Base-by-base conservation (phyloP, 2,113 vertebrate species). In the Rousettus leschenaultii region DNA sequence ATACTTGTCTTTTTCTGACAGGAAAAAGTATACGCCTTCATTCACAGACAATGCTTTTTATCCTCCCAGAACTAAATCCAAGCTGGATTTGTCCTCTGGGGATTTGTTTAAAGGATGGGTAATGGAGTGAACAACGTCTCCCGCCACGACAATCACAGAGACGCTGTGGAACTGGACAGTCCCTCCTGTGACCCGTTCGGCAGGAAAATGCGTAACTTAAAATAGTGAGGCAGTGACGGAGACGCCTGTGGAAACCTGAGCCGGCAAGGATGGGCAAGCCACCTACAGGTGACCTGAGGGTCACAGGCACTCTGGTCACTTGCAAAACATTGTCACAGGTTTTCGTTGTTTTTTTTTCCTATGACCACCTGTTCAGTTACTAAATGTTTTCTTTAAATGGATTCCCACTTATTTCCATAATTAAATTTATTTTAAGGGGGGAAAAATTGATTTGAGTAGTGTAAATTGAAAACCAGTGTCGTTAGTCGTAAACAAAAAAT, bases 1-100 rank as follows among this genome's bases (percentile, higher is more conserved):
- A 57, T 68, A 55, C 91, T 91, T 91, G 82, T 97, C 95, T 97
- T 93, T 86, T 73, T 74, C 96, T 91, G 97, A 86, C 95, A 96
- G 75, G 94, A 88, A 80, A 87, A 96, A 80, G 65, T 85, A 90
- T 48, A 82, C 61, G 77, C 91, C 85, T 92, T 93, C 71, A 0
- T 89, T 92, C 71, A 43, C 68, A 94, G 93, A 95, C 66, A 51
- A 94, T 96, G 71, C 77, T 96, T 97, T 88, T 85, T 79, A 95
- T 96, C 86, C 78, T 63, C 82, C 71, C 51, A 35, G 93, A 92
- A 95, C 77, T 68, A 77, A 92, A 95, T 79, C 40, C 33, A 53
- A 85, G 75, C 85, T 79, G 85, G 59, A 77, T 85, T 65, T 96
- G 95, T 96, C 95, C 82, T 92, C 78, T 57, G 94, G 96, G 94